Base-by-base conservation (phyloP, 1,140 invertebrate species). In the Pomacea maculata region DNA sequence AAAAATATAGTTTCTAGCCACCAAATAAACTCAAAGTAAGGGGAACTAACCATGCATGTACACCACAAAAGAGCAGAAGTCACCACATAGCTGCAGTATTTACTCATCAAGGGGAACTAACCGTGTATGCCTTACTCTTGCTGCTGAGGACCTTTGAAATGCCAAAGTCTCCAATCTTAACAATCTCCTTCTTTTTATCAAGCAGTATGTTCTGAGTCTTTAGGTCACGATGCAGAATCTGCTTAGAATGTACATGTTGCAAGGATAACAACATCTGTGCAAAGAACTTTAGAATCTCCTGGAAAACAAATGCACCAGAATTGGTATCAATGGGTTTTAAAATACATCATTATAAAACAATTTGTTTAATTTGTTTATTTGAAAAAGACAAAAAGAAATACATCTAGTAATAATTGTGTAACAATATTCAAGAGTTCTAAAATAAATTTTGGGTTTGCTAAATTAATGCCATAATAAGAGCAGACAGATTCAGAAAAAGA, bases 111-210 rank as follows among this genome's bases (percentile, higher is more conserved):
- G 15, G 52, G 21, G n/a, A n/a, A 89, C 89, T 89, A 86, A 95
- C 93, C 86, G 94, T 93, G 76, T 89, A 91, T n/a, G 93, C 93
- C 83, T 93, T 92, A 81, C 91, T 93, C 87, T 93, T 93, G 77
- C 91, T 93, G 85, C 89, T 90, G 21, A 91, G 86, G 67, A 92
- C 90, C 88, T 92, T 92, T 21, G 91, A 91, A 54, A 92, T 92
- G 29, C 91, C 91, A 86, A 92, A 92, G 80, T 92, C 91, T 61
- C 91, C 90, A 78, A 92, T 89, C 83, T 92, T 92, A 19, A 92
- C 87, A 54, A 90, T 87, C 80, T 90, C 86, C 29, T 87, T 88
- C 80, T 88, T 91, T 79, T 90, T 91, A 82, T 91, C 89, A 57
- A 92, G 85, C 57, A 92, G 84, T 79, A 92, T 91, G 83, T 92